phyloP scores from a whole-genome alignment of 64 coral and sea anemone genomes.

The Cladopsammia gracilis region DNA sequence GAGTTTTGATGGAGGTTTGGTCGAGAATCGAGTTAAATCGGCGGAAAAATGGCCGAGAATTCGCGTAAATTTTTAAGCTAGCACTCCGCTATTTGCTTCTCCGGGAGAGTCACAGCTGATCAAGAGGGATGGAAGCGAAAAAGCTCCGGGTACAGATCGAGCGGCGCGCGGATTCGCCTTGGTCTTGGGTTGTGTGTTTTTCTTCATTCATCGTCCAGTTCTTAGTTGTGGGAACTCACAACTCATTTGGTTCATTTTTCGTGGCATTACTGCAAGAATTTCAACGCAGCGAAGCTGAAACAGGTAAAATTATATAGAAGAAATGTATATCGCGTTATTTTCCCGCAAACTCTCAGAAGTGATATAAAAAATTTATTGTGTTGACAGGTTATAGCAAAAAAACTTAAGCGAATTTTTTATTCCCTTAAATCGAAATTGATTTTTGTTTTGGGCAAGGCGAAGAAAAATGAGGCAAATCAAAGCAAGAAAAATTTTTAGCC shows the following conservation, averaged over 20 bases:
- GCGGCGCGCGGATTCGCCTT: conserved; percentile 62
- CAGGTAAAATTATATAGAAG: conserved; percentile 62
- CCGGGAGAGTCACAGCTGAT: not conserved
- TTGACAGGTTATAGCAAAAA: conserved; percentile 16
- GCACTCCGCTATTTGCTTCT: not conserved
- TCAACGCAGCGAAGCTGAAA: conserved; percentile 80
- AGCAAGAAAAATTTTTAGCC: not conserved
- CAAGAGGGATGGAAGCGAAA: conserved; percentile 10
- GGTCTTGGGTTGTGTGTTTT: conserved; percentile 90
- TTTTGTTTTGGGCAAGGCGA: not conserved
- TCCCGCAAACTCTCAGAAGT: not conserved
- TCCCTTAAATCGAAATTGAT: not conserved
- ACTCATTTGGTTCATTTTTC: conserved; percentile 92
- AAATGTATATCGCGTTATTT: not conserved
- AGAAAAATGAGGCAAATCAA: not conserved
- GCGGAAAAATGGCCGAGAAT: conserved; percentile 12
- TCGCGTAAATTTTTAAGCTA: not conserved
- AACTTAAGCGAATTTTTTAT: not conserved
- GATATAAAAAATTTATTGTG: conserved; percentile 36
- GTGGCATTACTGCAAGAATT: conserved; percentile 87
- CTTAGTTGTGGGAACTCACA: conserved; percentile 80
- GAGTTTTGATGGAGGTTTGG: conserved; percentile 49
- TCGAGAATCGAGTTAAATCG: conserved; percentile 7
- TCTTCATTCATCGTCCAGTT: conserved; percentile 88
- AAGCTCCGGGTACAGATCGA: conserved; percentile 40